These are phyloP conservation scores for Mobula hypostoma DNA, from an alignment of 2,113 vertebrate species.

Conservation along the genomic window DNA sequence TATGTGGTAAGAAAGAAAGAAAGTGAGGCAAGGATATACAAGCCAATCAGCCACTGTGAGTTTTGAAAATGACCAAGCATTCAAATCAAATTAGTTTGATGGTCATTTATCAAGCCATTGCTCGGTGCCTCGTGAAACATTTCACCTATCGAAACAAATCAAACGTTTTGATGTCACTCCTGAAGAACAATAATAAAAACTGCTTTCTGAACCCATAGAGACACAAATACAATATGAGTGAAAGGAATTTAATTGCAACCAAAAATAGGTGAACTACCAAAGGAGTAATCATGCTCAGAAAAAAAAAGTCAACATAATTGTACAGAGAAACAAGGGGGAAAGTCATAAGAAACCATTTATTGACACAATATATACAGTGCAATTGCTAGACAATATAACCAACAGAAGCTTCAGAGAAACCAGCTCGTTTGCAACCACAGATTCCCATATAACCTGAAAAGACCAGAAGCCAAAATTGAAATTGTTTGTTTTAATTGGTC, in stretches of 20 bases:
- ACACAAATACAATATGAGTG: background rate
- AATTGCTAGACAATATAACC: slow-evolving; percentile 63
- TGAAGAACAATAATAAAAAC: background rate
- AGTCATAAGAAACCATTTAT: background rate
- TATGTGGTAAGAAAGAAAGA: background rate
- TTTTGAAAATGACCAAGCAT: background rate
- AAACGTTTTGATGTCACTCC: background rate
- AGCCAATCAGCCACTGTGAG: too few relatives aligned
- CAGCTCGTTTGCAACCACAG: slow-evolving; percentile 55
- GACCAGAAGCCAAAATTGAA: background rate
- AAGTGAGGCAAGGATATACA: too few relatives aligned
- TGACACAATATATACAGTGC: slow-evolving; percentile 37
- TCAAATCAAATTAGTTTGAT: too few relatives aligned
- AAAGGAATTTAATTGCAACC: background rate
- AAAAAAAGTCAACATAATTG: background rate
- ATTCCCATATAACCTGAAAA: slow-evolving; percentile 38
- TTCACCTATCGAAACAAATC: background rate
- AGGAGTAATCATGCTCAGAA: background rate
- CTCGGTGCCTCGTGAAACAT: background rate
- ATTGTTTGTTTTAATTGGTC: background rate
- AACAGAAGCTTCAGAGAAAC: slow-evolving; percentile 88
- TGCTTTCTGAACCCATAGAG: background rate
- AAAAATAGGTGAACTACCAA: background rate
- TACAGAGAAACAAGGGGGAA: background rate
- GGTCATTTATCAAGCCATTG: background rate